These are phyloP conservation scores for Antheraea mylitta DNA, from an alignment of 1,140 invertebrate genomes.

Conservation along the genomic window DNA sequence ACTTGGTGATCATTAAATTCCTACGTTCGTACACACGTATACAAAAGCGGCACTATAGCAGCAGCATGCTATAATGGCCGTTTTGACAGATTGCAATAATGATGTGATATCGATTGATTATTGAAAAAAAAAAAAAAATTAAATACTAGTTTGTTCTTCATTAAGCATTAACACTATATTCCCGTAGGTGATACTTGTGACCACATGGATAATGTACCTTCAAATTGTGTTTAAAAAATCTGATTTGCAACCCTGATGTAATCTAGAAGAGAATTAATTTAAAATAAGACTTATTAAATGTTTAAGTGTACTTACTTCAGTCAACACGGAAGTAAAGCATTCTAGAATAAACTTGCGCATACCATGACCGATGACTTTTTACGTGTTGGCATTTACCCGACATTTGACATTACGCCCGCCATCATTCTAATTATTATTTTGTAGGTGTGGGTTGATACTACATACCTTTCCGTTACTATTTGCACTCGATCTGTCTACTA, in stretches of 20 bases:
- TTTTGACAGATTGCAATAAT: too few species aligned
- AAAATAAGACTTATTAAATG: slow-evolving; percentile 1
- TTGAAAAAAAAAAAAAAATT: too few species aligned
- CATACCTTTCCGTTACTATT: slow-evolving; percentile 1
- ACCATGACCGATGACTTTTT: slow-evolving; percentile 45
- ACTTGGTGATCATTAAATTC: too few species aligned
- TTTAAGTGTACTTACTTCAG: not conserved
- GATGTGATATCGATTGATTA: too few species aligned
- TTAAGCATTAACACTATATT: too few species aligned
- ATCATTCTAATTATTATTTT: slow-evolving; percentile 63
- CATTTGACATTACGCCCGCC: slow-evolving; percentile 59
- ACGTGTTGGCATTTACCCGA: slow-evolving; percentile 64
- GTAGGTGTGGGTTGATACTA: slow-evolving; percentile 62
- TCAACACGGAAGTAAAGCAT: slow-evolving; percentile 1
- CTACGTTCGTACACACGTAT: too few species aligned
- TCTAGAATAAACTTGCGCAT: not conserved
- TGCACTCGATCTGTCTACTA: slow-evolving; percentile 4
- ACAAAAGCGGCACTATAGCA: too few species aligned
- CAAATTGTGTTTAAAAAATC: too few species aligned
- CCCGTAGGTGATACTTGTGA: too few species aligned
- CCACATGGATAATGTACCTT: too few species aligned
- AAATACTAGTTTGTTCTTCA: too few species aligned
- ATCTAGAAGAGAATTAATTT: slow-evolving; percentile 11
- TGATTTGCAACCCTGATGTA: not conserved
- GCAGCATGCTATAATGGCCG: too few species aligned